phyloP scores from a whole-genome alignment of 2,113 vertebrate species.

The Odontophorus gujanensis region DNA sequence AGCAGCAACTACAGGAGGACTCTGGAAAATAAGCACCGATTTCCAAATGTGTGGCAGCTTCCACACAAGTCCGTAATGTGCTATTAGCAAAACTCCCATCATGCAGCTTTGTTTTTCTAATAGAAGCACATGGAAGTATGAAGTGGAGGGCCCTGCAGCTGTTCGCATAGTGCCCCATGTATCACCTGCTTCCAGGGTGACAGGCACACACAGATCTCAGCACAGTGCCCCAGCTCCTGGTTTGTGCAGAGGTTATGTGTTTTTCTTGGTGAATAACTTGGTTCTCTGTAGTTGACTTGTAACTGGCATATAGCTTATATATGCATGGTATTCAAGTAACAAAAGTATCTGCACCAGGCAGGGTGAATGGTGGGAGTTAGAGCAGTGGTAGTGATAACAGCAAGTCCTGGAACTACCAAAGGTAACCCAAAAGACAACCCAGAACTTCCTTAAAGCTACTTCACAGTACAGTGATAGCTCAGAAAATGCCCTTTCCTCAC shows the following conservation, averaged over 20 bases:
- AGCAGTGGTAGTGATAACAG: background rate
- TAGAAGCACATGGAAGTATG: background rate
- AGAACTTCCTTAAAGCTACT: background rate
- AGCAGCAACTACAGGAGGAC: background rate
- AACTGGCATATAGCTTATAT: background rate
- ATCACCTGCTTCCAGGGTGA: background rate
- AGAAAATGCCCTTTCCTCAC: background rate
- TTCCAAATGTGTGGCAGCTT: background rate
- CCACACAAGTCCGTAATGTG: accelerated
- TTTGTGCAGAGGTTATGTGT: background rate
- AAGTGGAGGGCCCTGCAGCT: background rate
- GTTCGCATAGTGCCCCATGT: background rate
- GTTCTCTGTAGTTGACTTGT: background rate
- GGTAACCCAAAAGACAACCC: background rate
- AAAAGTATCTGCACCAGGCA: background rate
- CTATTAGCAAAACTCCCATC: background rate
- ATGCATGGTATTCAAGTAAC: background rate
- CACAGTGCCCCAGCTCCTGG: background rate
- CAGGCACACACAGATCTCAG: accelerated
- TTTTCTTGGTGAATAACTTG: background rate
- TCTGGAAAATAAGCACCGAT: background rate
- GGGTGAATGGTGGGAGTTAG: background rate
- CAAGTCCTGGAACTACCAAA: background rate
- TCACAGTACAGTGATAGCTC: background rate
- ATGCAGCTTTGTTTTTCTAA: background rate